Percentiles rank a stretch among this genome's conserved stretches.
Evolutionary conservation across 2,888 invertebrate species (phyloP).

Genomic region (Eugnorisma glareosa): DNA sequence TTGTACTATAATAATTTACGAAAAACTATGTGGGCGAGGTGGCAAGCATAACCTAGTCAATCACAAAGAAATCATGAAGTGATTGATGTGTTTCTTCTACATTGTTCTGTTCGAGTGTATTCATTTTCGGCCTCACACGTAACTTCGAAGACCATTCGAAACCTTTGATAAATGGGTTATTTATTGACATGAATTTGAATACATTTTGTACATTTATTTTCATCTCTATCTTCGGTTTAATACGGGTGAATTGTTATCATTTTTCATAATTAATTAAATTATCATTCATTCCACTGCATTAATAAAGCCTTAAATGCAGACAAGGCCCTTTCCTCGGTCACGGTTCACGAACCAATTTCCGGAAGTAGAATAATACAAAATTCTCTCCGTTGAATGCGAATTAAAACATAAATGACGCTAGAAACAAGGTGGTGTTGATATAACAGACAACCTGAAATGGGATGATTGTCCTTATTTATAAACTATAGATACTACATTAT

Average conservation of each 20-base stretch:
- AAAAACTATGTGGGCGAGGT: background rate
- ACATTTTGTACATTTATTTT: background rate
- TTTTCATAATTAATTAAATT: background rate
- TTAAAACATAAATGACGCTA: conserved; percentile 8
- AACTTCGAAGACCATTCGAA: background rate
- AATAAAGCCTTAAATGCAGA: background rate
- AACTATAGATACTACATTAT: background rate
- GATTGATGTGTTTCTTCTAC: conserved; percentile 14
- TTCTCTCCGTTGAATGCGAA: background rate
- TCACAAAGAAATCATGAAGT: background rate
- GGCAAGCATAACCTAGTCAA: background rate
- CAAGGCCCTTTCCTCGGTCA: conserved; percentile 3
- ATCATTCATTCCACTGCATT: too few species aligned
- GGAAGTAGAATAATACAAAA: background rate
- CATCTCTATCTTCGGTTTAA: background rate
- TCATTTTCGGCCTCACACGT: background rate
- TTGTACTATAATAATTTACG: background rate
- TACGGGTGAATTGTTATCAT: background rate
- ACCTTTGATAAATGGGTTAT: background rate
- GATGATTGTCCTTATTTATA: background rate
- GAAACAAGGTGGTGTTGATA: background rate
- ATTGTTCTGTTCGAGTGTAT: conserved; percentile 22
- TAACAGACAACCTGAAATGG: background rate
- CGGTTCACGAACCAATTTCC: conserved; percentile 1
- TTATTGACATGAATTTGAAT: background rate